Conservation (phyloP, 2,888 invertebrate genomes). For the Timema podura region DNA sequence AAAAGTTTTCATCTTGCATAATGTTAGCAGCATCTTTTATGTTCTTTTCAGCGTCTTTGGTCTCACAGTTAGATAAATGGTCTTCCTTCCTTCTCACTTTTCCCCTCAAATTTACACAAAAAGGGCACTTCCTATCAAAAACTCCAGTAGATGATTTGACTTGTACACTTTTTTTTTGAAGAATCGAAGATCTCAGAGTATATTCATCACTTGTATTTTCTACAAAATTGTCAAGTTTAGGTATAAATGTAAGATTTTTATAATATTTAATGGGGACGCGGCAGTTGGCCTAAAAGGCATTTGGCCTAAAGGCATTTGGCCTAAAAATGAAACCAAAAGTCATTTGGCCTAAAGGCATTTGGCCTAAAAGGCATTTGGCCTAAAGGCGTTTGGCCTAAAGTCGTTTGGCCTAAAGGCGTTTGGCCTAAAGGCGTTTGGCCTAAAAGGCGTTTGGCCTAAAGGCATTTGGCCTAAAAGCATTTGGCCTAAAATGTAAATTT, state of each 20-base stretch:
- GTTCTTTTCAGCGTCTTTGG: conserved; percentile 6
- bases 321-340: too few relatives aligned
- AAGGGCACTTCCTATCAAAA: conserved; percentile 10
- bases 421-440: too few relatives aligned
- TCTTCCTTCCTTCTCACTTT: background rate
- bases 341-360: too few relatives aligned
- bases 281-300: too few relatives aligned
- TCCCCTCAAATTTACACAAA: conserved; percentile 13
- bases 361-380: too few relatives aligned
- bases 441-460: too few relatives aligned
- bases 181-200: conserved; percentile 11
- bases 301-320: too few relatives aligned
- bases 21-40: conserved; percentile 7
- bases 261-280: background rate
- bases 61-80: background rate
- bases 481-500: too few relatives aligned
- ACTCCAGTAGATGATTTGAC: background rate
- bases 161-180: background rate
- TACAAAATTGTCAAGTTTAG: conserved; percentile 8
- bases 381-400: too few relatives aligned
- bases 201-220: background rate
- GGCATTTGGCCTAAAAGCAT: too few relatives aligned
- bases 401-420: too few relatives aligned
- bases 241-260: conserved; percentile 7
- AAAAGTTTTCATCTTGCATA: conserved; percentile 6